Evolutionary conservation across 2,113 vertebrate species (phyloP), one percentile per base, ranked within the genome.

Genomic region (Pygoscelis antarcticus): DNA sequence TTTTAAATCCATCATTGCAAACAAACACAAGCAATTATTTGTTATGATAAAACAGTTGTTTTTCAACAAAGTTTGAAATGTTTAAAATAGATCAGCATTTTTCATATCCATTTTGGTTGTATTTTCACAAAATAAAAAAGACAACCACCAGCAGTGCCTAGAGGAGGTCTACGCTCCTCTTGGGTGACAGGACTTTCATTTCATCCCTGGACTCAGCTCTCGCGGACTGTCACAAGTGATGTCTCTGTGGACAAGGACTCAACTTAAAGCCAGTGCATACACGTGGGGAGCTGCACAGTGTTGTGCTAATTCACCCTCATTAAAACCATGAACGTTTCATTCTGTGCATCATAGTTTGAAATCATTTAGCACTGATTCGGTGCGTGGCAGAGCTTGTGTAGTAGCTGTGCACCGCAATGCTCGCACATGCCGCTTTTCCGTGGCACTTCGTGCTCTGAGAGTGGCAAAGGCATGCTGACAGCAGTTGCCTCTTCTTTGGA

Each of bases 221-320:
- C 7, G 0, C 0, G 1, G 17, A 21, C 19, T 5, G 5, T 62
- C 38, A 87, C 60, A 87, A 49, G 10, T 0, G 1, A 42, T 27
- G 13, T n/a, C 16, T 69, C 71, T 86, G n/a, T 44, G 30, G 51
- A 38, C 16, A 51, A 61, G 79, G 40, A 34, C 46, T 78, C 1
- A 0, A 29, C 40, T 83, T 64, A 25, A 83, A 80, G 44, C 30
- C 23, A 29, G 32, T 30, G 21, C 30, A 10, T 6, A 16, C 2
- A 8, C 0, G 0, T 4, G 18, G 7, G 23, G 47, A 76, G 27
- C 14, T 61, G 44, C 42, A n/a, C 11, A 18, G 17, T 1, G 5
- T 57, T 58, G 15, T 58, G 64, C 17, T 30, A 47, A 40, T 57
- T 83, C 44, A 29, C 11, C 7, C 26, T 62, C n/a, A 16, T 54